Conservation (phyloP, 2,888 invertebrate species). For the Therioaphis trifolii region DNA sequence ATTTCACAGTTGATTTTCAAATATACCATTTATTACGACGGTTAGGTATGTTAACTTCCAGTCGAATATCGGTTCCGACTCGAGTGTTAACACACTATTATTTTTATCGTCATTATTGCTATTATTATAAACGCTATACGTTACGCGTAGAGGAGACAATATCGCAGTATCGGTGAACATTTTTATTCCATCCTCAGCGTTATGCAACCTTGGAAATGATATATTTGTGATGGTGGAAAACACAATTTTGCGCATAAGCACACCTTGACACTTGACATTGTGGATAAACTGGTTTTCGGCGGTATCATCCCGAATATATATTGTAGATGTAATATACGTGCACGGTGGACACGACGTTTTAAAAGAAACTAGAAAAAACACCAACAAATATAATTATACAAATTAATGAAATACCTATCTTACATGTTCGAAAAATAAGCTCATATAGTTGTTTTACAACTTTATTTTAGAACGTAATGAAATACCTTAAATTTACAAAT, state of each 20-base stretch:
- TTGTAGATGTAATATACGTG: neutral
- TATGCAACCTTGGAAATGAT: neutral
- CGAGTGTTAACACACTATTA: no score
- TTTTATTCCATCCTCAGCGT: constrained; percentile 1
- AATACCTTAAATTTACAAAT: no score
- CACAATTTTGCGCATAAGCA: constrained; percentile 6
- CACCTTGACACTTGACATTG: constrained; percentile 54
- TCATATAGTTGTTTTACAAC: no score
- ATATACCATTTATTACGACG: constrained; percentile 40
- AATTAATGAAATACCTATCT: no score
- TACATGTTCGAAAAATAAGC: no score
- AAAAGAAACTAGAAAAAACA: neutral
- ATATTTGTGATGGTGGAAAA: neutral
- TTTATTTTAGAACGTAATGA: no score
- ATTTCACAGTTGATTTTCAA: constrained; percentile 44
- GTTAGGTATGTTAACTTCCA: no score
- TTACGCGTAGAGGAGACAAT: neutral
- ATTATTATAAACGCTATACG: neutral
- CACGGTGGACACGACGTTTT: neutral
- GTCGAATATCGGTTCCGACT: neutral
- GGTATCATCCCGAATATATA: neutral
- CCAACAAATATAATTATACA: neutral
- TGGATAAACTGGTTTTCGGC: constrained; percentile 50
- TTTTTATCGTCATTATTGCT: constrained; percentile 12
- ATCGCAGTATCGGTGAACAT: neutral